phyloP scores from a whole-genome alignment of 2,888 invertebrate species.

The Mesoligia furuncula region DNA sequence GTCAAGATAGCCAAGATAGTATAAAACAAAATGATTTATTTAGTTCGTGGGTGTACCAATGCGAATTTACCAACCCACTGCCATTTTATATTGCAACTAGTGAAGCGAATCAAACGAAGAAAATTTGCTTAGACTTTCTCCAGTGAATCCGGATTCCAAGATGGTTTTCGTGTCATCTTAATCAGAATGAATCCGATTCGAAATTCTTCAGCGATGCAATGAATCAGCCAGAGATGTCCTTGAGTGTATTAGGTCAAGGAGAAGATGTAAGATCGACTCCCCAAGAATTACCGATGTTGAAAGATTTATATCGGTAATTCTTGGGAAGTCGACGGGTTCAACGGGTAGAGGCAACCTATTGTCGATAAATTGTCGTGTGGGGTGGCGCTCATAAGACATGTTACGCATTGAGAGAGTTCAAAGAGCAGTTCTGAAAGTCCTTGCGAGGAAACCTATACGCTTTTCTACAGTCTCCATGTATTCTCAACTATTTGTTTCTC shows the following conservation, averaged over 20 bases:
- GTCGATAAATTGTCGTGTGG: no score
- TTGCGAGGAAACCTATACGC: no score
- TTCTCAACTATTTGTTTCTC: no score
- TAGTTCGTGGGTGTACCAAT: neutral
- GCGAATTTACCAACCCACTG: neutral
- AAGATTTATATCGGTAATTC: neutral
- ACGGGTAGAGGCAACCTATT: neutral
- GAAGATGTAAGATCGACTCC: neutral
- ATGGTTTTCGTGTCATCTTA: slow-evolving; percentile 25
- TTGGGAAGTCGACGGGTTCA: neutral
- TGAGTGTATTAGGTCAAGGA: slow-evolving; percentile 9
- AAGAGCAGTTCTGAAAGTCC: no score
- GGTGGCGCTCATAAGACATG: no score
- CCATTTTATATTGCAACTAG: slow-evolving; percentile 14
- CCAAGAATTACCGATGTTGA: no score
- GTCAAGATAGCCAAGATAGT: neutral
- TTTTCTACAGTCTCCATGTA: no score
- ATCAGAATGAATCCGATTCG: slow-evolving; percentile 16
- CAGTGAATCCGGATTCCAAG: slow-evolving; percentile 14
- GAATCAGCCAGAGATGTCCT: slow-evolving; percentile 22
- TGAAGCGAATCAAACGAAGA: slow-evolving; percentile 2
- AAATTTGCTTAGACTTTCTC: slow-evolving; percentile 21
- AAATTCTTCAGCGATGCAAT: slow-evolving; percentile 7
- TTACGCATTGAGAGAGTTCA: no score
- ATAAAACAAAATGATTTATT: neutral